Conservation (phyloP, 1,140 invertebrate genomes). For the Pseudomyrmex cubaensis region DNA sequence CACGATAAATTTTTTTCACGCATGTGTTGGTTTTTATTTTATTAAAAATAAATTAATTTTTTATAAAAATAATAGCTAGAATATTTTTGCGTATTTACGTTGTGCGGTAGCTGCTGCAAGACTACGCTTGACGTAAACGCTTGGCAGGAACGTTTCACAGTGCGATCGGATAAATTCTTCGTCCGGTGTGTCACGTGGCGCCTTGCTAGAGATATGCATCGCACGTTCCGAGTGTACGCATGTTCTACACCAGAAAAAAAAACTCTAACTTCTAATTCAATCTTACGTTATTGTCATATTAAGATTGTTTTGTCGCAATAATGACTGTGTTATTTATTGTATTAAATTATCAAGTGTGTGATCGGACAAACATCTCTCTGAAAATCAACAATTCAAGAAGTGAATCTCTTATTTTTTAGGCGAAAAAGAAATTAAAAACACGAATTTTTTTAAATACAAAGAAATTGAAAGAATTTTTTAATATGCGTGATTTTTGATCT, state of each 20-base stretch:
- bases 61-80: too few species aligned
- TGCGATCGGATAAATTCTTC: slow-evolving; percentile 3
- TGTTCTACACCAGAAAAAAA: slow-evolving; percentile 23
- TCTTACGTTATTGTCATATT: not conserved
- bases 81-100: too few species aligned
- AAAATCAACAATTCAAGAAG: too few species aligned
- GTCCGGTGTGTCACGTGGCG: not conserved
- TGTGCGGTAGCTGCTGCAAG: too few species aligned
- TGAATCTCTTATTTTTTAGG: not conserved
- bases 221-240: slow-evolving; percentile 17
- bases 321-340: not conserved
- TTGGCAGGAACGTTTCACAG: not conserved
- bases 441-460: too few species aligned
- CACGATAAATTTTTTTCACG: too few species aligned
- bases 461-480: too few species aligned
- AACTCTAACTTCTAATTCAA: not conserved
- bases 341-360: not conserved
- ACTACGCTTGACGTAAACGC: not conserved
- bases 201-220: not conserved
- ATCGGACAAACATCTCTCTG: not conserved
- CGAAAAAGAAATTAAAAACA: not conserved
- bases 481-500: not conserved
- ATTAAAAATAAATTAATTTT: too few species aligned
- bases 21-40: too few species aligned
- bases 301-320: not conserved